A percentile compares a stretch with the other conserved stretches of the same genome.
Evolutionary conservation across 2,888 invertebrate species (phyloP).

Genomic region (Tuberolachnus salignus): DNA sequence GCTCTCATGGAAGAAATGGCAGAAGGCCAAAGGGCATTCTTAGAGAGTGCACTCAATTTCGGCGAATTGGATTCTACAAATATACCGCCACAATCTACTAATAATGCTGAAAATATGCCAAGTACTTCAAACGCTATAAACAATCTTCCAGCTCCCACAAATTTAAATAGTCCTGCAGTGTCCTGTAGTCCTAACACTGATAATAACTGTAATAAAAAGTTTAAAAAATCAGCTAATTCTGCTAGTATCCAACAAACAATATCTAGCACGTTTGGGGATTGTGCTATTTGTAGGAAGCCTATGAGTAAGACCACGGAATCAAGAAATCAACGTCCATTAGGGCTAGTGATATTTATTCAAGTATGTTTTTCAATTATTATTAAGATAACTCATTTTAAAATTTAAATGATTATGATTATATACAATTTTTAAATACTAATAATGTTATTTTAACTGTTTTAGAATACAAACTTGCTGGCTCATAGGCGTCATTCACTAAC

Average conservation of each 20-base stretch:
- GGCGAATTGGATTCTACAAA: constrained; percentile 18
- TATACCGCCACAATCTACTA: background rate
- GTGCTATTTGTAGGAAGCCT: constrained; percentile 93
- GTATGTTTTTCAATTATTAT: constrained; percentile 62
- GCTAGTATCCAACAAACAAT: constrained; percentile 63
- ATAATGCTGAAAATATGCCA: background rate
- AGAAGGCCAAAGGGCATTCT: constrained; percentile 86
- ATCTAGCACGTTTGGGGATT: constrained; percentile 77
- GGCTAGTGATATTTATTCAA: constrained; percentile 85
- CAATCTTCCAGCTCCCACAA: too few relatives aligned
- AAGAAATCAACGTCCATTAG: constrained; percentile 71
- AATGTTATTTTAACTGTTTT: too few relatives aligned
- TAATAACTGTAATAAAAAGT: constrained; percentile 63
- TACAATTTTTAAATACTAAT: too few relatives aligned
- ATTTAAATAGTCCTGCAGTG: background rate
- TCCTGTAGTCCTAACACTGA: background rate
- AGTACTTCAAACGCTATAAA: too few relatives aligned
- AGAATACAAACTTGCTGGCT: constrained; percentile 86
- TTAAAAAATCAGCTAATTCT: constrained; percentile 62
- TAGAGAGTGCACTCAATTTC: constrained; percentile 72
- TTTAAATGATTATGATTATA: background rate
- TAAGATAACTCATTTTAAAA: too few relatives aligned
- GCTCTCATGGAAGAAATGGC: constrained; percentile 93
- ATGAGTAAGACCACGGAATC: constrained; percentile 79
- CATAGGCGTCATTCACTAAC: constrained; percentile 66